Conservation (phyloP, 2,113 vertebrate genomes). For the Cyprinus carpio region DNA sequence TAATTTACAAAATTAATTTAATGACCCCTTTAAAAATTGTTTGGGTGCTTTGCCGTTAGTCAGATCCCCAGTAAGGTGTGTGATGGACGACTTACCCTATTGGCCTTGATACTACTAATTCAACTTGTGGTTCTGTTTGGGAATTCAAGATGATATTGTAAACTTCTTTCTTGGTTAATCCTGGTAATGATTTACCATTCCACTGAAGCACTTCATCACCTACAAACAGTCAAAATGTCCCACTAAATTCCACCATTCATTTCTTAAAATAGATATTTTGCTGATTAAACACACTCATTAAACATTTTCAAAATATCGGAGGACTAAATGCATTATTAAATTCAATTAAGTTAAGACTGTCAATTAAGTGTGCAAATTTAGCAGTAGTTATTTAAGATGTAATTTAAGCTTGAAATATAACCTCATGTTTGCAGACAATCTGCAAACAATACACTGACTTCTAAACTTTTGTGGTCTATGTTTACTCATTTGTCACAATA, state of each 20-base stretch:
- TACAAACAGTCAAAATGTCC: conserved; percentile 63
- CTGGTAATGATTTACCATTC: conserved; percentile 96
- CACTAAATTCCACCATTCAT: not conserved
- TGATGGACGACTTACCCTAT: conserved; percentile 87
- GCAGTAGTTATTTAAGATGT: not conserved
- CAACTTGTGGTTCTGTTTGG: conserved; percentile 96
- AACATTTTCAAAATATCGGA: not conserved
- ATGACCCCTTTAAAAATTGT: not conserved
- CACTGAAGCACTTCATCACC: conserved; percentile 99
- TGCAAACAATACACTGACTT: too few relatives aligned
- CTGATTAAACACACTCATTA: not conserved
- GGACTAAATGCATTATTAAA: not conserved
- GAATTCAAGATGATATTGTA: conserved; percentile 99
- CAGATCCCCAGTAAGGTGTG: not conserved
- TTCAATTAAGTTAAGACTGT: not conserved
- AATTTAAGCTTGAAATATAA: too few relatives aligned
- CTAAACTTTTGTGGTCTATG: too few relatives aligned
- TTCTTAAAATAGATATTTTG: not conserved
- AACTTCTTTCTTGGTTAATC: conserved; percentile 99
- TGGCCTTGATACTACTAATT: conserved; percentile 98
- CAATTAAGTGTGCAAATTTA: not conserved
- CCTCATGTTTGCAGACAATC: too few relatives aligned
- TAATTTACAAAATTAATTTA: too few relatives aligned
- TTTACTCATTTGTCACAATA: not conserved
- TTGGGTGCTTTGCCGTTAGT: conserved; percentile 1